phyloP scores from a whole-genome alignment of 2,797 vertebrate genomes.

The Fistularia commersonii region DNA sequence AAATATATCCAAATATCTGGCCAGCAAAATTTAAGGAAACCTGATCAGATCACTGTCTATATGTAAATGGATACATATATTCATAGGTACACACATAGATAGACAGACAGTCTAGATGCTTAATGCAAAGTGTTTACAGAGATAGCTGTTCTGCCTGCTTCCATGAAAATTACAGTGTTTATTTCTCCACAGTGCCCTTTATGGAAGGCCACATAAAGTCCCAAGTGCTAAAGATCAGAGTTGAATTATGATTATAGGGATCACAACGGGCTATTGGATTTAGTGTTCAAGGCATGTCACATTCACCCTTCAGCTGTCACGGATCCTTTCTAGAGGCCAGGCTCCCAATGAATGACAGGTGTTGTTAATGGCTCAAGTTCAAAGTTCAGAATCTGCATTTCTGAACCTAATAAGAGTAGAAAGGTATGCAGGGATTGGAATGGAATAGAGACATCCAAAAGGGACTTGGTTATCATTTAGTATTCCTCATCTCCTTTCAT shows the following conservation, averaged over 20 bases:
- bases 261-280: constrained; percentile 46
- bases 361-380: constrained; percentile 68
- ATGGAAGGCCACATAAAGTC: constrained; percentile 31
- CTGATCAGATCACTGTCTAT: no score
- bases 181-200: constrained; percentile 21
- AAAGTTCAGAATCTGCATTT: constrained; percentile 63
- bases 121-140: no score
- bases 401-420: constrained; percentile 37
- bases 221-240: constrained; percentile 49
- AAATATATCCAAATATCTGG: no score
- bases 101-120: no score
- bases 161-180: neutral
- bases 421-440: constrained; percentile 41
- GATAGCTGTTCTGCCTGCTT: no score
- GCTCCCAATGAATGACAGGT: constrained; percentile 68
- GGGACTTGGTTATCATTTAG: constrained; percentile 64
- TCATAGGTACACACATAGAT: no score
- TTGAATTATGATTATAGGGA: constrained; percentile 67
- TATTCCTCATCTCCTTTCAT: constrained; percentile 63
- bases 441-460: constrained; percentile 45
- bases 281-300: constrained; percentile 60
- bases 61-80: no score
- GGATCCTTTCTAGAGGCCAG: constrained; percentile 44
- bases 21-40: no score
- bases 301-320: constrained; percentile 71